Evolutionary conservation across 2,113 vertebrate species (phyloP).

Genomic region (Caranx melampygus): DNA sequence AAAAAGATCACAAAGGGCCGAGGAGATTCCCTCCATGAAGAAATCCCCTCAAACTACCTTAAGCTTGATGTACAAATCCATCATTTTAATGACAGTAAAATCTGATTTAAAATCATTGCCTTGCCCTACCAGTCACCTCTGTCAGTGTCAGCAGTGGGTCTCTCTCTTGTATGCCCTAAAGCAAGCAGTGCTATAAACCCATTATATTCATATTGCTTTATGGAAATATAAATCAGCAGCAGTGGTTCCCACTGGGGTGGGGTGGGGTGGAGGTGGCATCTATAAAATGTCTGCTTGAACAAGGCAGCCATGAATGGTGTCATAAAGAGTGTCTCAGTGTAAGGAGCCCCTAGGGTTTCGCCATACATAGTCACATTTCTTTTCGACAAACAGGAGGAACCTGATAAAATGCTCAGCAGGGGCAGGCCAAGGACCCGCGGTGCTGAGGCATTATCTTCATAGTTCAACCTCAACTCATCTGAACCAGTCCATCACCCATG

Average conservation of each 20-base stretch:
- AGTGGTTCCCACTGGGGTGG: slow-evolving; percentile 44
- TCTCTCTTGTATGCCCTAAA: slow-evolving; percentile 53
- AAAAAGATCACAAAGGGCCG: background rate
- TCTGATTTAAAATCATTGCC: background rate
- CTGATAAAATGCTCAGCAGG: slow-evolving; percentile 39
- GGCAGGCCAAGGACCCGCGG: background rate
- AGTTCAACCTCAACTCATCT: background rate
- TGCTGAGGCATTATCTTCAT: background rate
- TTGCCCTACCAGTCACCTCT: background rate
- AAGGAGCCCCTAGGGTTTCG: slow-evolving; percentile 40
- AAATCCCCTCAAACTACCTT: background rate
- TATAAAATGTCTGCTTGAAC: slow-evolving; percentile 68
- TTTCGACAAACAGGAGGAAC: slow-evolving; percentile 30
- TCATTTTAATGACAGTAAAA: slow-evolving; percentile 33
- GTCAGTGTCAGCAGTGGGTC: slow-evolving; percentile 37
- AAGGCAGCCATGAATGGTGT: slow-evolving; percentile 41
- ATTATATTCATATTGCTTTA: slow-evolving; percentile 67
- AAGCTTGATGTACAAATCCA: slow-evolving; percentile 8
- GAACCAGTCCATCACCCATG: background rate
- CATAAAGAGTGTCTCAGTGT: slow-evolving; percentile 54
- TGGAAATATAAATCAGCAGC: slow-evolving; percentile 71
- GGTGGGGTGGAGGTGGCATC: slow-evolving; percentile 10
- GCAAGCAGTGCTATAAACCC: slow-evolving; percentile 59
- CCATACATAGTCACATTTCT: slow-evolving; percentile 25
- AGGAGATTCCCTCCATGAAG: background rate